Percentiles rank a stretch among this genome's conserved stretches.
Conservation (phyloP, 2,797 vertebrate species). For the Hozukius guyotensis region DNA sequence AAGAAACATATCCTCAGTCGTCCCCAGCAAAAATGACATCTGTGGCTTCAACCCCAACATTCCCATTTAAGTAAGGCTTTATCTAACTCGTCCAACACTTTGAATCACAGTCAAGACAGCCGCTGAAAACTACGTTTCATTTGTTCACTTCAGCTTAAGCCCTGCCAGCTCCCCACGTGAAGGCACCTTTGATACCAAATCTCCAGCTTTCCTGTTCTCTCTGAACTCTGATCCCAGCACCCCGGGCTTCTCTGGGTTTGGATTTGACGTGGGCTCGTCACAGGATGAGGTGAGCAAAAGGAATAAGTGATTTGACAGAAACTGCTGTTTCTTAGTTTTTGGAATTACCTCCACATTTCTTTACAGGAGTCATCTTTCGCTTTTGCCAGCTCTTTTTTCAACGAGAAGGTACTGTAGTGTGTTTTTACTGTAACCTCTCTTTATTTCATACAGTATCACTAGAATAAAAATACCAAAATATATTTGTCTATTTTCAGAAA, state of each 20-base stretch:
- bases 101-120: not conserved
- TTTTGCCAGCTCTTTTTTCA: constrained; percentile 79
- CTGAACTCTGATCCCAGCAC: constrained; percentile 69
- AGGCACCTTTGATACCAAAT: constrained; percentile 57
- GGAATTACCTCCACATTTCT: constrained; percentile 19
- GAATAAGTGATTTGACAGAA: not conserved
- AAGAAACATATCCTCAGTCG: constrained; percentile 38
- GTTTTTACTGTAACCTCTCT: not conserved
- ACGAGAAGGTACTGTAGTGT: constrained; percentile 73
- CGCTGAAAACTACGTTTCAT: not conserved
- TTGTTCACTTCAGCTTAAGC: constrained; percentile 67
- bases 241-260: constrained; percentile 76
- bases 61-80: constrained; percentile 75
- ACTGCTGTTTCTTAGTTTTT: not conserved
- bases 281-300: constrained; percentile 72
- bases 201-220: constrained; percentile 79
- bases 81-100: not conserved
- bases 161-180: constrained; percentile 52
- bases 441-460: not conserved
- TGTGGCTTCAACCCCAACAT: constrained; percentile 61
- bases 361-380: constrained; percentile 78
- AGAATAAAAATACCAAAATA: not conserved
- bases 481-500: constrained; percentile 68
- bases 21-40: constrained; percentile 47
- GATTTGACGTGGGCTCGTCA: constrained; percentile 63